Evolutionary conservation across 92 coral and sea anemone species (phyloP), one percentile per base, ranked within the genome.

Genomic region (Phenganax marumi): DNA sequence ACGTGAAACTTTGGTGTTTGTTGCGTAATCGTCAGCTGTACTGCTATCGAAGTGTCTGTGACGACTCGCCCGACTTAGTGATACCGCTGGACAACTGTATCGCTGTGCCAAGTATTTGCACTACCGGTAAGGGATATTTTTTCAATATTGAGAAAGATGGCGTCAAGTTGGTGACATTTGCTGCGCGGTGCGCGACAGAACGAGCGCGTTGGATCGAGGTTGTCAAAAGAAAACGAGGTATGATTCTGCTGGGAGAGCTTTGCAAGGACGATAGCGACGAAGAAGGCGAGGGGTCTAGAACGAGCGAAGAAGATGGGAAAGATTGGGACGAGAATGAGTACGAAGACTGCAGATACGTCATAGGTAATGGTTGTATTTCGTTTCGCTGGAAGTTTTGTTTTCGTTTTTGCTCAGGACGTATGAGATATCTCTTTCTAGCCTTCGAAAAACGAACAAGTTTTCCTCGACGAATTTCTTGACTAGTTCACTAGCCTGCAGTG

Each of bases 191-290:
- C 71, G 46, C 87, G 8, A 87, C 84, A 62, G 93, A 94, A 47
- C 88, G 89, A 92, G 97, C 91, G 49, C 88, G 91, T 39, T 94
- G 98, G 98, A 91, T 87, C 53, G 93, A 90, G 8, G 93, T 97
- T 18, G 80, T 94, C 17, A 76, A 90, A n/a, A 84, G 85, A 49
- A 97, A 90, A 84, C 93, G 95, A 48, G 98, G 97, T 10, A 90
- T 88, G 68, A 90, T 94, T 50, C 85, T 82, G 80, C 87, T 92
- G 8, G 89, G 92, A 12, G 76, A 79, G 47, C 78, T 91, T 47
- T 88, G 88, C 16, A 91, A 80, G 3, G 97, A 93, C 71, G 89
- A 53, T 3, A 55, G 72, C 9, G 71, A 12, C 10, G 68, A 54
- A 7, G 81, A 57, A 16, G 33, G 82, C 12, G 80, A 64, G 54